Base-by-base conservation (phyloP, 1,140 invertebrate species). In the Lordiphosa stackelbergi region DNA sequence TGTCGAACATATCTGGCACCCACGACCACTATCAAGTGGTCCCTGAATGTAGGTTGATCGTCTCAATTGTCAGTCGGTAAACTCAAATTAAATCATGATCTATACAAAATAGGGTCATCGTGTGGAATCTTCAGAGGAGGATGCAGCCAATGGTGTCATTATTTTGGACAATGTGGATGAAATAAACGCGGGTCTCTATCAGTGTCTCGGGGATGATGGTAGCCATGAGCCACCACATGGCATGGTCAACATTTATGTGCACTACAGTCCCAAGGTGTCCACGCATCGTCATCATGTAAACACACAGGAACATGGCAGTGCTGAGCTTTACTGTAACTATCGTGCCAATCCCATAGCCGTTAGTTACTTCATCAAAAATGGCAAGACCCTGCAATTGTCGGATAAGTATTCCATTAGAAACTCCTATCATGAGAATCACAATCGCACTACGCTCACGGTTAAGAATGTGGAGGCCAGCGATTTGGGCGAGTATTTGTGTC, bases 251-350 rank as follows among this genome's bases (percentile, higher is more conserved):
- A 55, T 87, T 13, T 69, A 85, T 36, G 84, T 87, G 0, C 73
- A 77, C 7, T 87, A 84, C 43, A 68, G 54, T 28, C 86, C 86
- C 13, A 86, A 77, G 16, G 84, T 85, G 0, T 77, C 79, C 4
- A 87, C 86, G 5, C 81, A 86, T 31, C 69, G 86, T 2, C 84
- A 86, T 38, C 69, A 86, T 60, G 73, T 87, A 3, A 87, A 87
- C 53, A 66, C 84, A 2, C 46, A 72, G 19, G 24, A 56, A 3
- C 74, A 66, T n/a, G 47, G 42, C 34, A 49, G 35, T 8, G 86
- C 86, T 3, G 84, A 87, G 24, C 22, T 87, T 6, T 84, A 87
- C 38, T 87, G 86, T 45, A 73, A 87, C 13, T 87, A 81, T 52
- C 64, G 75, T 0, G 77, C 81, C 16, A 73, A 83, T 55, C 86